These are phyloP conservation scores for Geotrypetes seraphini DNA, from an alignment of 2,797 vertebrate species.

Conservation along the genomic window DNA sequence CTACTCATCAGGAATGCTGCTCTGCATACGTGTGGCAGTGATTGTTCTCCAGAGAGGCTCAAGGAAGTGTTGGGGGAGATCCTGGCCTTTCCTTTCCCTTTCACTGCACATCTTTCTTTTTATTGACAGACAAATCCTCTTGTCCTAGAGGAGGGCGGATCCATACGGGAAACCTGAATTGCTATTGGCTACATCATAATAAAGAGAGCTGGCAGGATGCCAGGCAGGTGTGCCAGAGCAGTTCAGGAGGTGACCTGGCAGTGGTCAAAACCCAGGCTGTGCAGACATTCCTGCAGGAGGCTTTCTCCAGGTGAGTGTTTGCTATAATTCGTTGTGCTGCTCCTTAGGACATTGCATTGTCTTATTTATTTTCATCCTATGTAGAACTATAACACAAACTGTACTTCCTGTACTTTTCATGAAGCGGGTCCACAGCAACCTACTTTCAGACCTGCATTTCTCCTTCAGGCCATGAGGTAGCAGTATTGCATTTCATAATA, in stretches of 20 bases:
- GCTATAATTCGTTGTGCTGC: background rate
- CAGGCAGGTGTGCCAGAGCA: conserved; percentile 23
- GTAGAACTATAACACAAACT: too few relatives aligned
- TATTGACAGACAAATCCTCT: conserved; percentile 23
- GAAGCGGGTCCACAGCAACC: too few relatives aligned
- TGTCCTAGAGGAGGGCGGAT: conserved; percentile 51
- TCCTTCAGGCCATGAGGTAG: too few relatives aligned
- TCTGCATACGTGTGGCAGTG: background rate
- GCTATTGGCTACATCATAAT: conserved; percentile 53
- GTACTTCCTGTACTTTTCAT: too few relatives aligned
- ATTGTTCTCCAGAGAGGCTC: background rate
- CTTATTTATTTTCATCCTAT: too few relatives aligned
- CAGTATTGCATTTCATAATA: too few relatives aligned
- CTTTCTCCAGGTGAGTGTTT: conserved; percentile 45
- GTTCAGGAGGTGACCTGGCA: conserved; percentile 39
- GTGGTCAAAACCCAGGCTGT: conserved; percentile 29
- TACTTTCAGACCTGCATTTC: too few relatives aligned
- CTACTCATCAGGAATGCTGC: background rate
- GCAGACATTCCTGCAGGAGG: conserved; percentile 40
- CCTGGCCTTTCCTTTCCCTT: background rate
- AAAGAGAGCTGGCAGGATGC: conserved; percentile 41
- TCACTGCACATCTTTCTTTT: background rate
- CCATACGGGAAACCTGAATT: conserved; percentile 34
- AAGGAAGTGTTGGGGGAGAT: too few relatives aligned
- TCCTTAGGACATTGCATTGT: background rate